A percentile compares a stretch with the other conserved stretches of the same genome.
Evolutionary conservation across 2,888 invertebrate genomes (phyloP).

Genomic region (Andrena marginata): DNA sequence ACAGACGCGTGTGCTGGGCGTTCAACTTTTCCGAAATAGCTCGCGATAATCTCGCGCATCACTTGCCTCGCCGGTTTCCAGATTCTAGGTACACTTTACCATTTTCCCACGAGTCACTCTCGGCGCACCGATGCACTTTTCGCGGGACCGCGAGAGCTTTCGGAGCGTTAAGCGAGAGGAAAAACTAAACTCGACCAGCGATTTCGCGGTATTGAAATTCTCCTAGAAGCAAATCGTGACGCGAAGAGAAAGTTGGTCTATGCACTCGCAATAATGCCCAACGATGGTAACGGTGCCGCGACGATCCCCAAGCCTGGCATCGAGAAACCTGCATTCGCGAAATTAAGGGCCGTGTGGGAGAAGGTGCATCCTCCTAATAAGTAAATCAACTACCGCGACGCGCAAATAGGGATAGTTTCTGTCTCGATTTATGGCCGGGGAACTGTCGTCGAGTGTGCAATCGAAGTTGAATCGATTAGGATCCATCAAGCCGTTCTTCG

Average conservation of each 20-base stretch:
- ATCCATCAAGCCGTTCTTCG: too few species aligned
- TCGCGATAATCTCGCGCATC: not conserved
- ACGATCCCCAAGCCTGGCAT: slow-evolving; percentile 31
- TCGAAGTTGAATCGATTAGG: too few species aligned
- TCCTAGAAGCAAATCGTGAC: slow-evolving; percentile 28
- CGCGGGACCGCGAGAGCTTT: not conserved
- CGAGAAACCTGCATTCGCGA: not conserved
- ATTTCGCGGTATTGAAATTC: slow-evolving; percentile 31
- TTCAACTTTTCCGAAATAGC: slow-evolving; percentile 10
- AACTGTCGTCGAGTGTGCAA: too few species aligned
- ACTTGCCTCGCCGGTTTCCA: slow-evolving; percentile 5
- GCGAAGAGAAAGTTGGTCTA: slow-evolving; percentile 53
- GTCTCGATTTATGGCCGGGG: too few species aligned
- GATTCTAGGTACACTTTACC: not conserved
- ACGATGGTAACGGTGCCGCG: slow-evolving; percentile 46
- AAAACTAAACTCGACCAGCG: slow-evolving; percentile 15
- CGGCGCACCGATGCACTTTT: not conserved
- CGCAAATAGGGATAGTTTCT: too few species aligned
- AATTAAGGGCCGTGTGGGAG: not conserved
- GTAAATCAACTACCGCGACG: too few species aligned
- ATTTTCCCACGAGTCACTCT: too few species aligned
- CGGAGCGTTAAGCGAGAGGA: not conserved
- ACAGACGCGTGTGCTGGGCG: not conserved
- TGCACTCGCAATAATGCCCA: slow-evolving; percentile 17
- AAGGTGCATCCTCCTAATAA: too few species aligned